phyloP scores from a whole-genome alignment of 2,797 vertebrate species.

The Smutsia temminckii region DNA sequence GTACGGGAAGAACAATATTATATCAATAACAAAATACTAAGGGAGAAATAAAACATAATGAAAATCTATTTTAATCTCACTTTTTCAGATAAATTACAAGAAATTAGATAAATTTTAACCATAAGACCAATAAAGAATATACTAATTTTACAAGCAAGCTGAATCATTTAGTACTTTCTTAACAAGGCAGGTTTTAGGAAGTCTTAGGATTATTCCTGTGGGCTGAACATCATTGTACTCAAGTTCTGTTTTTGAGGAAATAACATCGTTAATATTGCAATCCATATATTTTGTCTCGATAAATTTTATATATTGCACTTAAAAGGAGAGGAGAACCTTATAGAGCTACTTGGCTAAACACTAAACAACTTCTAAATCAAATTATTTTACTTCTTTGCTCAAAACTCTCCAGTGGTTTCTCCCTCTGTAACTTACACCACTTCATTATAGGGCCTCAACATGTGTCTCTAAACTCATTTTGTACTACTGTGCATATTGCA shows the following conservation, averaged over 20 bases:
- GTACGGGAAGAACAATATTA: not conserved
- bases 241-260: not conserved
- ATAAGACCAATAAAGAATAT: not conserved
- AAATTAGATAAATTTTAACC: not conserved
- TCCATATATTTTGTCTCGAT: not conserved
- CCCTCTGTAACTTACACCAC: too few species aligned
- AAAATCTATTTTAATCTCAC: slow-evolving; percentile 31
- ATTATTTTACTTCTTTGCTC: not conserved
- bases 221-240: not conserved
- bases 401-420: not conserved
- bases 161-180: not conserved
- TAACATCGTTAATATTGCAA: not conserved
- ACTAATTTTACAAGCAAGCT: not conserved
- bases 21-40: not conserved
- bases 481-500: too few species aligned
- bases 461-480: not conserved
- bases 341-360: not conserved
- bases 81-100: not conserved
- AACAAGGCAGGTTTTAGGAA: not conserved
- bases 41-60: not conserved
- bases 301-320: not conserved
- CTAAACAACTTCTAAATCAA: not conserved
- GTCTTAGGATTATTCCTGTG: not conserved
- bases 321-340: not conserved
- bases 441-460: not conserved